Base-by-base conservation (phyloP, 2,113 vertebrate species). In the Podarcis cretensis region DNA sequence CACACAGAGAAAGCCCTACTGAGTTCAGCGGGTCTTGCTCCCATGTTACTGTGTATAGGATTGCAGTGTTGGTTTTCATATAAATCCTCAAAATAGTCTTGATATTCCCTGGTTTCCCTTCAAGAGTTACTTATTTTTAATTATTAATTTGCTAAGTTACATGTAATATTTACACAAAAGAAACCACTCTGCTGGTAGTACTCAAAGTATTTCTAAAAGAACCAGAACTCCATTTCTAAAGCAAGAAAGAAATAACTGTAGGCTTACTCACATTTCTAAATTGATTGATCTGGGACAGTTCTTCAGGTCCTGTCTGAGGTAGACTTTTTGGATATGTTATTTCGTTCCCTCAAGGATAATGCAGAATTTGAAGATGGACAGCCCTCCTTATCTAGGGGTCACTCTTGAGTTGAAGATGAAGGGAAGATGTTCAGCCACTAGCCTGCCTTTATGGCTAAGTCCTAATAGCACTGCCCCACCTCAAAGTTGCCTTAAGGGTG, bases 161-260 rank as follows among this genome's bases (percentile, higher is more conserved):
- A 84, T 76, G 77, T 76, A 85, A 30, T 54, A 87, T 0, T 1
- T 54, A 91, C 73, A 91, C 89, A 91, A 80, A 68, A 83, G 57
- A 89, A 59, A 90, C 87, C 71, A 66, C 78, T 54, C 78, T 88
- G 71, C 85, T 89, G 2, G 59, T 79, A 69, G 78, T 78, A 92
- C 89, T 92, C 90, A 77, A 48, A 12, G 48, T 48, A 48, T 48
- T 48, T 48, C 9, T 48, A 48, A 48, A 69, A 69, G 65, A 81
- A 81, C 13, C n/a, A 23, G 18, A 16, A 63, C 25, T 32, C 79
- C 6, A 2, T 81, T 81, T 81, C 32, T 57, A 35, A 32, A 81
- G 18, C 3, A 32, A 54, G n/a, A 32, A n/a, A 54, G 3, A 54
- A 84, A 71, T 13, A 14, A 27, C 30, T 25, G 35, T 30, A 25